Evolutionary conservation across 2,113 vertebrate genomes (phyloP).

Genomic region (Eulemur rufifrons): DNA sequence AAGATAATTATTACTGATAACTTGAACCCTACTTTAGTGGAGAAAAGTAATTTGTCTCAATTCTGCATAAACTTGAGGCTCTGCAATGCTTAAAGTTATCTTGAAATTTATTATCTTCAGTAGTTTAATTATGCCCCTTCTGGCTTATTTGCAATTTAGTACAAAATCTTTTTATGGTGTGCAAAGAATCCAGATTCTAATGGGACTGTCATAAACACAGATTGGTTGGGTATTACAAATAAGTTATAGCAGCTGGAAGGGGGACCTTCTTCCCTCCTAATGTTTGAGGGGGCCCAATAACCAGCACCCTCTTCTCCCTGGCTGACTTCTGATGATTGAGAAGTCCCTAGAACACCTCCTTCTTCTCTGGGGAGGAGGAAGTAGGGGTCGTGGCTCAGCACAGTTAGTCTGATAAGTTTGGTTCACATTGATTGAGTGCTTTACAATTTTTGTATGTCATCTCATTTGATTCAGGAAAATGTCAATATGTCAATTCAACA

Average conservation of each 20-base stretch:
- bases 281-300: neutral
- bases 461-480: neutral
- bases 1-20: slow-evolving; percentile 17
- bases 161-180: neutral
- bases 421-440: neutral
- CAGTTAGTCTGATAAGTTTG: neutral
- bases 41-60: slow-evolving; percentile 23
- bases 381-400: neutral
- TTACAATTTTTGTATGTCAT: neutral
- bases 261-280: neutral
- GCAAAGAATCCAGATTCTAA: neutral
- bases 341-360: neutral
- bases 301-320: neutral
- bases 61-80: neutral
- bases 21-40: neutral
- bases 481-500: neutral
- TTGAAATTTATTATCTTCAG: neutral
- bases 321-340: neutral
- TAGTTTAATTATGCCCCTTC: neutral
- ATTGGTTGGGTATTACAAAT: neutral
- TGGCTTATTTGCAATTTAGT: neutral
- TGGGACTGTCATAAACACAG: neutral
- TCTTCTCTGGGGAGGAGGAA: neutral
- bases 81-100: neutral
- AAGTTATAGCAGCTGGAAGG: neutral